Percentiles rank a stretch among this genome's conserved stretches.
These are phyloP conservation scores for Apodemus agrarius DNA, from an alignment of 2,797 vertebrate genomes.

Conservation along the genomic window DNA sequence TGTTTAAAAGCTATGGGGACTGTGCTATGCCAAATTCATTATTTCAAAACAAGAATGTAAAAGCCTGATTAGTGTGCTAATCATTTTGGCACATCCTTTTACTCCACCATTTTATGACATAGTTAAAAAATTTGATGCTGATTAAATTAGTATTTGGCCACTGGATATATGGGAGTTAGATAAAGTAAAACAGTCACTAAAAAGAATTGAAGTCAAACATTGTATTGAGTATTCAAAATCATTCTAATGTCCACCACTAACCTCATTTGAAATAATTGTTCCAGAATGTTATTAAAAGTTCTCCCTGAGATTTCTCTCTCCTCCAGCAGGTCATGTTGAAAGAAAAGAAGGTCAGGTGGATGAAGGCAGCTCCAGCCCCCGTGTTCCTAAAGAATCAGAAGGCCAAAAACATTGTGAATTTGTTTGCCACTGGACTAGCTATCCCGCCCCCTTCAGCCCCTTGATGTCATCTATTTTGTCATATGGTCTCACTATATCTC, in stretches of 20 bases:
- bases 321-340: background rate
- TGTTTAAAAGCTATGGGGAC: slow-evolving; percentile 51
- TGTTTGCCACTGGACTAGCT: background rate
- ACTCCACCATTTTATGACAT: slow-evolving; percentile 13
- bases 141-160: slow-evolving; percentile 62
- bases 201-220: slow-evolving; percentile 42
- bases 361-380: background rate
- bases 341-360: background rate
- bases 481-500: background rate
- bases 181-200: slow-evolving; percentile 59
- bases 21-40: slow-evolving; percentile 17
- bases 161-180: slow-evolving; percentile 37
- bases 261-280: slow-evolving; percentile 41
- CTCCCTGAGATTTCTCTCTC: background rate
- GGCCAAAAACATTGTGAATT: background rate
- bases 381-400: background rate
- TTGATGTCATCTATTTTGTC: background rate
- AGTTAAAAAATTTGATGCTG: slow-evolving; percentile 2
- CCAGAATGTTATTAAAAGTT: slow-evolving; percentile 33
- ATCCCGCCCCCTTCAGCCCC: background rate
- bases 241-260: slow-evolving; percentile 50
- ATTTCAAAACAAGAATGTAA: slow-evolving; percentile 67
- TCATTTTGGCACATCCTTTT: slow-evolving; percentile 60
- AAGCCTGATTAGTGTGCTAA: slow-evolving; percentile 58
- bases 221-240: slow-evolving; percentile 55